A percentile compares a stretch with the other conserved stretches of the same genome.
phyloP scores from a whole-genome alignment of 1,140 invertebrate species.

The Lasioglossum albipes region DNA sequence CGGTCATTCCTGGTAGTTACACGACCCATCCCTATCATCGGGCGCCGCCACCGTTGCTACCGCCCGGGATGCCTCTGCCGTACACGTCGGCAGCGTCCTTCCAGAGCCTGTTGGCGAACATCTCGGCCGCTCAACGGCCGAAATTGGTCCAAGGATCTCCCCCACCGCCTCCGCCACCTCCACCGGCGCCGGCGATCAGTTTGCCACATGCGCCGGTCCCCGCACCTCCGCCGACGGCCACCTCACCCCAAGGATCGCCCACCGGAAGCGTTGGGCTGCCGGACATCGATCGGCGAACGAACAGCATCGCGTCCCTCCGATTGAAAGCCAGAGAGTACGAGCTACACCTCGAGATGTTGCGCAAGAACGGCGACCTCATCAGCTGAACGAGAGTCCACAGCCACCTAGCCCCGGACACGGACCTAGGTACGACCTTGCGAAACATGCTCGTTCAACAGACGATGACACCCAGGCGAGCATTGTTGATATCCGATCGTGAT shows the following conservation, averaged over 20 bases:
- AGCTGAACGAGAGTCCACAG: constrained; percentile 79
- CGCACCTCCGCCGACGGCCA: constrained; percentile 68
- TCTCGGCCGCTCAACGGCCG: constrained; percentile 85
- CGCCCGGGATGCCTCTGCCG: constrained; percentile 85
- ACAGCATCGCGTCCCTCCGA: constrained; percentile 93
- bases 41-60: constrained; percentile 82
- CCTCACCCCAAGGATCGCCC: constrained; percentile 74
- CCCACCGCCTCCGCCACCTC: constrained; percentile 81
- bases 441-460: background rate
- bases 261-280: constrained; percentile 76
- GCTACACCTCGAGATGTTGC: constrained; percentile 89
- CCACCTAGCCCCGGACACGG: background rate
- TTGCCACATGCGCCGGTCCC: constrained; percentile 76
- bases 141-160: constrained; percentile 73
- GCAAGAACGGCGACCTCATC: constrained; percentile 90
- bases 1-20: constrained; percentile 75
- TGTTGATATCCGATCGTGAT: background rate
- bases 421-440: background rate
- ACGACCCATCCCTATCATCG: constrained; percentile 82
- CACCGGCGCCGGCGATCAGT: constrained; percentile 79
- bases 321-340: constrained; percentile 96
- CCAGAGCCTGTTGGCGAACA: constrained; percentile 90
- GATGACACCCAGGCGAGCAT: no score
- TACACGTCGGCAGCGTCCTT: constrained; percentile 87
- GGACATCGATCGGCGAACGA: constrained; percentile 90